phyloP scores from a whole-genome alignment of 1,140 invertebrate species.

The Micrasema longulum region DNA sequence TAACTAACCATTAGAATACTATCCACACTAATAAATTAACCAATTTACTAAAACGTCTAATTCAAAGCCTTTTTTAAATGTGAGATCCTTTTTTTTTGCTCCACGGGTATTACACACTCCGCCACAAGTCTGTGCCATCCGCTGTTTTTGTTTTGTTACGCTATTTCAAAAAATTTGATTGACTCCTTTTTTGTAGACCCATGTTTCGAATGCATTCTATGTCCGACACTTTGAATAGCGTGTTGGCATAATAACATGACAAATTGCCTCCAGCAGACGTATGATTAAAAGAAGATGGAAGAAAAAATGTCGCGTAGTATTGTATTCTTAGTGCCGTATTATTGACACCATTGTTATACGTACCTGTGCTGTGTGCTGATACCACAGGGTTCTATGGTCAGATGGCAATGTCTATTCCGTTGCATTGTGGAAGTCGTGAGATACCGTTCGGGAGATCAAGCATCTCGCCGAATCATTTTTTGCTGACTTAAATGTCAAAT shows the following conservation, averaged over 20 bases:
- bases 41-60: constrained; percentile 24
- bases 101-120: constrained; percentile 1
- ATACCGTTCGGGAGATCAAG: constrained; percentile 9
- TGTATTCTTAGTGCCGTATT: not conserved
- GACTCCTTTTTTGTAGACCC: constrained; percentile 9
- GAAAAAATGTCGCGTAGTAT: not conserved
- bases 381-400: too few species aligned
- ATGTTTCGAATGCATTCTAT: constrained; percentile 6
- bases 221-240: constrained; percentile 2
- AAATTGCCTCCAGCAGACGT: constrained; percentile 14
- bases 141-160: constrained; percentile 26
- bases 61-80: constrained; percentile 9
- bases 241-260: constrained; percentile 22
- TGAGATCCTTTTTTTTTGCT: constrained; percentile 21
- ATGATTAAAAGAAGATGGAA: constrained; percentile 21
- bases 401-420: too few species aligned
- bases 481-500: not conserved
- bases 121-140: constrained; percentile 4
- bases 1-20: constrained; percentile 15
- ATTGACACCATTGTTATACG: not conserved
- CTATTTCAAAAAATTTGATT: constrained; percentile 30
- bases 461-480: constrained; percentile 18
- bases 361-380: too few species aligned
- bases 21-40: constrained; percentile 33
- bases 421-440: constrained; percentile 13